These are phyloP conservation scores for Synanthedon vespiformis DNA, from an alignment of 2,888 invertebrate genomes.

Conservation along the genomic window DNA sequence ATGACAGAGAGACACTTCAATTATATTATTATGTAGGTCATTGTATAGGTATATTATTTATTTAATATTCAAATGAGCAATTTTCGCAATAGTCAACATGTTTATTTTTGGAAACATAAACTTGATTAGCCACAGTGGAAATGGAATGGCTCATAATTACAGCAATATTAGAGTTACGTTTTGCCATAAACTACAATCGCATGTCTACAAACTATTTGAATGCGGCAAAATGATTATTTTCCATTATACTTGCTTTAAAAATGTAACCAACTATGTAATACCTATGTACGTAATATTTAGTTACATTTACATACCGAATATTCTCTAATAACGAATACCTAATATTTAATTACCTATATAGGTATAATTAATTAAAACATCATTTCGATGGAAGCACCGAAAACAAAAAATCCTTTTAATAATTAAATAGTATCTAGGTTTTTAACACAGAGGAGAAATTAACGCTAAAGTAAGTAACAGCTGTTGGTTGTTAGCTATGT, in stretches of 20 bases:
- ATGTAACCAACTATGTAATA: background rate
- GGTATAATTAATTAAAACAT: too few species aligned
- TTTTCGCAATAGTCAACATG: conserved; percentile 10
- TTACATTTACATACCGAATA: background rate
- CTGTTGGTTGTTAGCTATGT: too few species aligned
- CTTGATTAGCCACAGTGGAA: conserved; percentile 48
- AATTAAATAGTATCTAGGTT: too few species aligned
- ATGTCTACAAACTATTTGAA: conserved; percentile 48
- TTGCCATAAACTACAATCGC: conserved; percentile 51
- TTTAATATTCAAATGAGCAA: background rate
- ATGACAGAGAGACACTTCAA: too few species aligned
- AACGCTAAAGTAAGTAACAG: too few species aligned
- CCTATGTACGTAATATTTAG: background rate
- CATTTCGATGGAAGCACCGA: too few species aligned
- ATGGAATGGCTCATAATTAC: conserved; percentile 56
- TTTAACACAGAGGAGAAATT: too few species aligned
- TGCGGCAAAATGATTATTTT: conserved; percentile 41
- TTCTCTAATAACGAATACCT: too few species aligned
- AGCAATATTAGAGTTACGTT: conserved; percentile 57
- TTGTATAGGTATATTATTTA: background rate
- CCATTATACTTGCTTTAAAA: background rate
- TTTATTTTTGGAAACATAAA: conserved; percentile 35
- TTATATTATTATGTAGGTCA: background rate
- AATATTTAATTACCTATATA: too few species aligned
- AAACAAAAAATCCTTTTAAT: too few species aligned